Percentiles rank a stretch among this genome's conserved stretches.
Evolutionary conservation across 2,797 vertebrate species (phyloP).

Genomic region (Mastacembelus armatus): DNA sequence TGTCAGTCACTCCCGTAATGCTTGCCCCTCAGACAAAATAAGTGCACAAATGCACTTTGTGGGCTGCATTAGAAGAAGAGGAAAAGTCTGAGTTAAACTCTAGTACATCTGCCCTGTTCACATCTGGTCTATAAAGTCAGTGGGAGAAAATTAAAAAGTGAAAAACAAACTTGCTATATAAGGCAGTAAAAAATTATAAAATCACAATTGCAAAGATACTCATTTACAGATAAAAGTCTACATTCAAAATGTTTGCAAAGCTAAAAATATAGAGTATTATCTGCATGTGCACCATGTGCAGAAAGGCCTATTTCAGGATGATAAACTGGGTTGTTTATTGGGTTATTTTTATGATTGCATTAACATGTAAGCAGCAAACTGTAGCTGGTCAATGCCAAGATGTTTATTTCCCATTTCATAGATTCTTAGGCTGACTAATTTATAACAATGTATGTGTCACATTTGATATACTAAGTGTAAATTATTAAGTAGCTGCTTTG

Average conservation of each 20-base stretch:
- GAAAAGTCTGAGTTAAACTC: background rate
- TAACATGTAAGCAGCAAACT: background rate
- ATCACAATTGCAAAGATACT: background rate
- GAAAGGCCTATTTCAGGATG: background rate
- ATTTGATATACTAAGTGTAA: background rate
- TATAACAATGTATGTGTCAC: background rate
- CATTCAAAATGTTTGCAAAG: background rate
- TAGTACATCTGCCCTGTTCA: background rate
- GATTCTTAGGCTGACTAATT: background rate
- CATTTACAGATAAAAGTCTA: background rate
- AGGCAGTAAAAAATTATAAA: too few relatives aligned
- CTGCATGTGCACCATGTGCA: background rate
- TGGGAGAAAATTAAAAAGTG: background rate
- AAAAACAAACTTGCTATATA: background rate
- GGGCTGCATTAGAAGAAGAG: constrained; percentile 2
- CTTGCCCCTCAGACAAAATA: constrained; percentile 1
- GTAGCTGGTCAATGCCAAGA: background rate
- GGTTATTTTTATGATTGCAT: background rate
- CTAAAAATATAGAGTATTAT: background rate
- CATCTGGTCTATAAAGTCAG: background rate
- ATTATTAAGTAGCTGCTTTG: background rate
- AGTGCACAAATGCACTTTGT: constrained; percentile 35
- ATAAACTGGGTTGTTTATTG: background rate
- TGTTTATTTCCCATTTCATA: background rate
- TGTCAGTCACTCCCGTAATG: constrained; percentile 6